Percentiles rank a stretch among this genome's conserved stretches.
Evolutionary conservation across 2,797 vertebrate genomes (phyloP).

Genomic region (Cetoscarus ocellatus): DNA sequence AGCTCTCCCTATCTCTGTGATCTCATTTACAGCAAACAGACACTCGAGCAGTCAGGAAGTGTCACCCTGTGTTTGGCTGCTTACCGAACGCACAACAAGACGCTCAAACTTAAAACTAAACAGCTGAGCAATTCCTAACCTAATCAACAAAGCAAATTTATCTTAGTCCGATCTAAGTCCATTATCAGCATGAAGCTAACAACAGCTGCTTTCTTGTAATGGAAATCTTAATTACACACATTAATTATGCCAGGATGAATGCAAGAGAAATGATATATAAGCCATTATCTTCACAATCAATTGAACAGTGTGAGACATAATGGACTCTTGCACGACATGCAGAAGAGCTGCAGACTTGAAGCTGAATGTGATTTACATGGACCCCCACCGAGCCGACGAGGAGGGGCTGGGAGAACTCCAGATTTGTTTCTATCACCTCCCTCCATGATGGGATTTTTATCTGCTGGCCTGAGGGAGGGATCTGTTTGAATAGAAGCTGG

Average conservation of each 20-base stretch:
- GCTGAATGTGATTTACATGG: slow-evolving; percentile 44
- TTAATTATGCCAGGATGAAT: slow-evolving; percentile 83
- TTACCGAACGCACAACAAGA: slow-evolving; percentile 57
- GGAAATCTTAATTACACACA: slow-evolving; percentile 86
- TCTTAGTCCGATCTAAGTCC: slow-evolving; percentile 83
- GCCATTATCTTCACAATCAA: slow-evolving; percentile 80
- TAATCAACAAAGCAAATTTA: slow-evolving; percentile 83
- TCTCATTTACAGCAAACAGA: slow-evolving; percentile 28
- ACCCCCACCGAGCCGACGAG: slow-evolving; percentile 26
- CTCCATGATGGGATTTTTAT: slow-evolving; percentile 81
- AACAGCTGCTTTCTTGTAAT: slow-evolving; percentile 86
- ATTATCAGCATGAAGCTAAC: slow-evolving; percentile 83
- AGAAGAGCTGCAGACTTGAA: slow-evolving; percentile 49
- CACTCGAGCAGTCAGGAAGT: slow-evolving; percentile 22
- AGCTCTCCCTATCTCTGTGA: slow-evolving; percentile 12
- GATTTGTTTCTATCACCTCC: slow-evolving; percentile 72
- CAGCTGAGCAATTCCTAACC: slow-evolving; percentile 75
- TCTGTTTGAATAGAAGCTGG: slow-evolving; percentile 75
- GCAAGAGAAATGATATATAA: slow-evolving; percentile 79
- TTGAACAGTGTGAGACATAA: slow-evolving; percentile 73
- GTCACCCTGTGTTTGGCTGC: slow-evolving; percentile 31
- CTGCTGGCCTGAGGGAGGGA: slow-evolving; percentile 72
- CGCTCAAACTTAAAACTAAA: slow-evolving; percentile 65
- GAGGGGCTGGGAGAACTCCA: slow-evolving; percentile 39
- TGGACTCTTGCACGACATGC: slow-evolving; percentile 57